A percentile compares a stretch with the other conserved stretches of the same genome.
These are phyloP conservation scores for Hipposideros armiger DNA, from an alignment of 2,113 vertebrate genomes.

Conservation along the genomic window DNA sequence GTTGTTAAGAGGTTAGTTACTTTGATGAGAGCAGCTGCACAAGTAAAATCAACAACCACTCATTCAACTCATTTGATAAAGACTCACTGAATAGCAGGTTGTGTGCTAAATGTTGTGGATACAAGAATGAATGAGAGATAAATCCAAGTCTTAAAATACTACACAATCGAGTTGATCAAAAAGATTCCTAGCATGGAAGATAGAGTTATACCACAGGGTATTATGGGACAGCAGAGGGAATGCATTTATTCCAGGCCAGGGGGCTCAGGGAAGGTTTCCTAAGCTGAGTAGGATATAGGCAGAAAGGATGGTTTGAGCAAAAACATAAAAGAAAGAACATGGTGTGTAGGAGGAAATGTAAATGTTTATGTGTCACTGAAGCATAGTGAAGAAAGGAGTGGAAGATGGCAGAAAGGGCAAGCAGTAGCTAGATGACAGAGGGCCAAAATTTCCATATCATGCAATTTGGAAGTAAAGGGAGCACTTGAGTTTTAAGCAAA, in stretches of 20 bases:
- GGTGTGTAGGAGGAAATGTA: not conserved
- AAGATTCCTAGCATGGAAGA: not conserved
- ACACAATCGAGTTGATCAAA: not conserved
- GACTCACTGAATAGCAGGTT: conserved; percentile 30
- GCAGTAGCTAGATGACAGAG: not conserved
- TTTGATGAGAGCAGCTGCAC: conserved; percentile 29
- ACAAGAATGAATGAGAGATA: conserved; percentile 9
- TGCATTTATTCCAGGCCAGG: not conserved
- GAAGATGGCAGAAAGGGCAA: conserved; percentile 19
- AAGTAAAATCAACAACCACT: conserved; percentile 51
- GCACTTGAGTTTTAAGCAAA: not conserved
- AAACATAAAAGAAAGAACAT: conserved; percentile 32
- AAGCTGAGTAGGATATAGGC: not conserved
- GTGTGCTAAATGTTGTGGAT: not conserved
- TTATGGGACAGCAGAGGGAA: not conserved
- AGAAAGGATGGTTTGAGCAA: conserved; percentile 39
- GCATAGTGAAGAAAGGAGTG: conserved; percentile 7
- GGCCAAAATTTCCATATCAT: not conserved
- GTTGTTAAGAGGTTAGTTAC: conserved; percentile 10
- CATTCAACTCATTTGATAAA: conserved; percentile 46
- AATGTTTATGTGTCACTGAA: conserved; percentile 38
- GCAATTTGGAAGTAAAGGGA: conserved; percentile 25
- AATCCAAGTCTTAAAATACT: not conserved
- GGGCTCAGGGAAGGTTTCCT: not conserved
- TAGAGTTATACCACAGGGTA: not conserved